Evolutionary conservation across 2,888 invertebrate species (phyloP), one percentile per base, ranked within the genome.

Genomic region (Podotricha telesiphe): DNA sequence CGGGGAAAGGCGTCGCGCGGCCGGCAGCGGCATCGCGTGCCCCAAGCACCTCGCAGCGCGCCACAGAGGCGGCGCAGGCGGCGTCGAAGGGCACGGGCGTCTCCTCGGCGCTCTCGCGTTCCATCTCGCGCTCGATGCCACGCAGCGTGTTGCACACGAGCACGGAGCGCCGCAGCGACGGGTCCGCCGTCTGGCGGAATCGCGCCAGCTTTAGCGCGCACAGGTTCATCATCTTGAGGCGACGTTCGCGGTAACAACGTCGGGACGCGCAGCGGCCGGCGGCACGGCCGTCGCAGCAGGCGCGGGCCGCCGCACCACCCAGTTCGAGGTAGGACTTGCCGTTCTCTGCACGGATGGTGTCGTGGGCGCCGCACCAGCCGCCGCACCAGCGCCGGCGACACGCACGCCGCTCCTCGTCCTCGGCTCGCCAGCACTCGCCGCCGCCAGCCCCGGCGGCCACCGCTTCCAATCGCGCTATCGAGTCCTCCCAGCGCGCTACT

Each of bases 141-240:
- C 98, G 95, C 75, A 98, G 87, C 68, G 98, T 98, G 89, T 98
- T 98, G 94, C 98, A 98, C 81, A 98, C 98, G 73, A 98, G 95
- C 83, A 98, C 98, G 59, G 98, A 98, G 73, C 98, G 95, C 79
- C 97, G 95, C 70, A 98, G 93, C 72, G 97, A 97, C 53, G 98
- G 98, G 86, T 98, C 98, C 67, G 97, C 96, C 77, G 96, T 96
- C 87, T 98, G 97, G 67, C 97, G 95, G 81, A 97, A 96, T 79
- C 97, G 94, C 82, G 97, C 96, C 76, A 98, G 93, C 91, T 98
- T 98, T 87, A 96, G 96, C 95, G 98, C 97, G 76, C 98, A 98
- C 76, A 98, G 94, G 87, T 98, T 97, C 86, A 98, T 95, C 84
- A 98, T 97, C 81, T 97, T 97, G 81, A 97, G 95, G 68, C 98